These are phyloP conservation scores for Plumapathes pennacea DNA, from an alignment of 92 coral and sea anemone genomes.

Conservation along the genomic window DNA sequence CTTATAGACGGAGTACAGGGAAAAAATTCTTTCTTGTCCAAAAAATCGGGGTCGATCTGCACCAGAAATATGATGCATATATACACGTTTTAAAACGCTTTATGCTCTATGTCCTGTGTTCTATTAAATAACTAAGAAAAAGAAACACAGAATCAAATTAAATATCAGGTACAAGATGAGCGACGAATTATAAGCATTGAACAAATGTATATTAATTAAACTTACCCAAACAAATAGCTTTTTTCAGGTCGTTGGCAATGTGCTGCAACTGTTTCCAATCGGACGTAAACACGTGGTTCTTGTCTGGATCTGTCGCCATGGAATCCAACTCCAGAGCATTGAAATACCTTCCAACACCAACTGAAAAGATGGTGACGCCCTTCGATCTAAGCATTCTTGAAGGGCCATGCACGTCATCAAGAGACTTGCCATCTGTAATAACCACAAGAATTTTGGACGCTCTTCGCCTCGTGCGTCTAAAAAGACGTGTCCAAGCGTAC, in stretches of 20 bases:
- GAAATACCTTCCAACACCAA: conserved; percentile 80
- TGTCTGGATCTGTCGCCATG: conserved; percentile 58
- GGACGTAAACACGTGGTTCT: conserved; percentile 75
- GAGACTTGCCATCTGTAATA: conserved; percentile 71
- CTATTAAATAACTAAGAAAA: no score
- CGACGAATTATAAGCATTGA: no score
- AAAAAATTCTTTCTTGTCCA: no score
- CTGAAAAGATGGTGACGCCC: conserved; percentile 50
- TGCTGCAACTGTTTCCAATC: conserved; percentile 77
- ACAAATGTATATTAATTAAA: no score
- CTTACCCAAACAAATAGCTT: conserved; percentile 74
- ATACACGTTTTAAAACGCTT: no score
- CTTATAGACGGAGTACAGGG: no score
- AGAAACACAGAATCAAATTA: no score
- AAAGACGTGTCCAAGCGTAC: conserved; percentile 13
- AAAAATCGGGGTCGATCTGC: no score
- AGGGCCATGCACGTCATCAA: conserved; percentile 52
- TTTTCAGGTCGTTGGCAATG: conserved; percentile 62
- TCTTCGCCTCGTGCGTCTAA: conserved; percentile 23
- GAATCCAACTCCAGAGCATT: conserved; percentile 59
- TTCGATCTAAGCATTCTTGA: conserved; percentile 32
- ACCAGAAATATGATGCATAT: no score
- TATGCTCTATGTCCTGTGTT: no score
- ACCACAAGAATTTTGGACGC: conserved; percentile 64
- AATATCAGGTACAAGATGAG: no score